phyloP scores from a whole-genome alignment of 2,797 vertebrate genomes.

The Tympanoctomys barrerae region DNA sequence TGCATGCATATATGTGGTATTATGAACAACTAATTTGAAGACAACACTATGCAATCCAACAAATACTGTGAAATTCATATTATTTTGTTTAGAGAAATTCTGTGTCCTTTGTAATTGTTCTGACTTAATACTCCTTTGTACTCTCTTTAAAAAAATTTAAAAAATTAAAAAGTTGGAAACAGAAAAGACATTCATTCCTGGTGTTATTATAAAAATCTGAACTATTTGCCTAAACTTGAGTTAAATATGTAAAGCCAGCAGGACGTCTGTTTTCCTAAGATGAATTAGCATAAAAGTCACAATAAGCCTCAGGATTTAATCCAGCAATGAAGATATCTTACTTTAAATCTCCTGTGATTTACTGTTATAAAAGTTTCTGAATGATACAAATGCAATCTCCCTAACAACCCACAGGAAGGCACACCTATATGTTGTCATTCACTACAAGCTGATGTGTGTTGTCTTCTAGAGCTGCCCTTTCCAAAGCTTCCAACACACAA shows the following conservation, averaged over 20 bases:
- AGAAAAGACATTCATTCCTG: slow-evolving; percentile 15
- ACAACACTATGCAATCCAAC: no score
- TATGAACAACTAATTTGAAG: no score
- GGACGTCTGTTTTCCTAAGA: slow-evolving; percentile 37
- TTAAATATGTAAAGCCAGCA: slow-evolving; percentile 8
- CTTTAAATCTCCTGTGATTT: slow-evolving; percentile 57
- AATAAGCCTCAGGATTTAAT: slow-evolving; percentile 44
- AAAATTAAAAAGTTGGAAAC: slow-evolving; percentile 36
- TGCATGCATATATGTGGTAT: no score
- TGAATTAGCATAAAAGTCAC: slow-evolving; percentile 12
- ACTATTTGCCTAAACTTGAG: neutral
- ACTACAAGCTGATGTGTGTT: slow-evolving; percentile 45
- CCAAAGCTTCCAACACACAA: slow-evolving; percentile 69
- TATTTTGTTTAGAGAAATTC: no score
- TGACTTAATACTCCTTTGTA: no score
- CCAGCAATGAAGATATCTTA: neutral
- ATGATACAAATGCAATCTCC: slow-evolving; percentile 2
- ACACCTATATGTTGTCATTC: slow-evolving; percentile 47
- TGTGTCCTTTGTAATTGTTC: no score
- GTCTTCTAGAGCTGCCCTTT: slow-evolving; percentile 39
- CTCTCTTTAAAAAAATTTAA: no score
- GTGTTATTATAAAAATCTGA: neutral
- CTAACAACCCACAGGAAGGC: slow-evolving; percentile 52
- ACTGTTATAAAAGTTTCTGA: slow-evolving; percentile 38
- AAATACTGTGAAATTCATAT: no score